Base-by-base conservation (phyloP, 2,797 vertebrate species). In the Ceryle rudis region DNA sequence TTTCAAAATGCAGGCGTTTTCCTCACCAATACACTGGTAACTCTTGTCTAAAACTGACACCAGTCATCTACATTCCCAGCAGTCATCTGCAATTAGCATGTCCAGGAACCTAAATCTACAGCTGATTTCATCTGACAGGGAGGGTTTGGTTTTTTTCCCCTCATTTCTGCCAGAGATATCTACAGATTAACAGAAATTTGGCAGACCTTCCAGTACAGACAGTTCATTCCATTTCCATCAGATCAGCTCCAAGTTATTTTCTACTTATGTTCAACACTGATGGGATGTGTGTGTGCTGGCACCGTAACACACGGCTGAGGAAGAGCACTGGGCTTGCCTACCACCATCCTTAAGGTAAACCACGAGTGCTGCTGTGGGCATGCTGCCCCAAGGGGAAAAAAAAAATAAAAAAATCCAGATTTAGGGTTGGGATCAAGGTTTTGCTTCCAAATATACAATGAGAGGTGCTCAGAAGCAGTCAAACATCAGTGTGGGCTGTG, bases 211-310 rank as follows among this genome's bases (percentile, higher is more conserved):
- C 82, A 31, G 16, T 62, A 41, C 11, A 51, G 9, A 21, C 37
- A 42, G 5, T 22, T 73, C 0, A 4, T 33, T 49, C 47, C 26
- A 14, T 6, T 22, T 60, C 20, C 26, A 54, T 25, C 39, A 41
- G 41, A 41, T 41, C 41, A 41, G 41, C 41, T 41, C 41, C 14
- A 28, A 78, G 54, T 51, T 20, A n/a, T 78, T 46, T 79, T 62
- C 21, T 23, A 10, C 16, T 62, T 14, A 16, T 0, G 1, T 15
- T 25, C 47, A 62, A 51, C 25, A 61, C 15, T 28, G 31, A 25
- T 7, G 16, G 28, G 7, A 20, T 37, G 39, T 20, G 14, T 1
- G 0, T 3, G 4, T 9, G 42, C 21, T 33, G 73, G 15, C 41
- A 35, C 17, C 5, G 1, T 26, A 42, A 39, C 19, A 39, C 21